Conservation (phyloP, 2,797 vertebrate species). For the Acanthurus leucopareius region DNA sequence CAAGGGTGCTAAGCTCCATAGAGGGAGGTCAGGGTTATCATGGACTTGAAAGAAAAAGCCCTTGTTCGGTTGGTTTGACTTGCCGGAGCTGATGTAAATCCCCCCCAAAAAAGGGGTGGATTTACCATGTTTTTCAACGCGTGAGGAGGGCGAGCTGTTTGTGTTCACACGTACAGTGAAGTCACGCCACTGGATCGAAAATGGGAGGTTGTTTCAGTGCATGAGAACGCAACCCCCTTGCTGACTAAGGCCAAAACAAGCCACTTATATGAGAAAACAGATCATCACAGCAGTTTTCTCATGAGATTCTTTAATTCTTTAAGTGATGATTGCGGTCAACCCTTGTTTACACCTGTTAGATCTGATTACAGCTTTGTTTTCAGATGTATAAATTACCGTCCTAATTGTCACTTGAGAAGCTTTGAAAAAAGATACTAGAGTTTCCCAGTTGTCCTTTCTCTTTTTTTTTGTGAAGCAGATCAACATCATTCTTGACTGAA, state of each 20-base stretch:
- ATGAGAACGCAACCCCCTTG: background rate
- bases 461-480: constrained; percentile 18
- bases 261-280: constrained; percentile 27
- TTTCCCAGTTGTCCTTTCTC: background rate
- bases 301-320: constrained; percentile 33
- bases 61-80: constrained; percentile 37
- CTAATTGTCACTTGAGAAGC: constrained; percentile 25
- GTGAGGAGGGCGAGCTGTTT: background rate
- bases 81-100: constrained; percentile 36
- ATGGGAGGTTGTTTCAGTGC: background rate
- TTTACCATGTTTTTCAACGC: constrained; percentile 7
- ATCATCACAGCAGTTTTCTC: constrained; percentile 25
- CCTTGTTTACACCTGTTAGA: constrained; percentile 2
- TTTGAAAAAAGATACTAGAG: constrained; percentile 27
- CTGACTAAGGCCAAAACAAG: background rate
- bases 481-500: constrained; percentile 56
- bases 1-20: constrained; percentile 73
- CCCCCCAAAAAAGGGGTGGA: background rate
- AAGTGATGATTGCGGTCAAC: constrained; percentile 17
- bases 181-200: background rate
- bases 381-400: constrained; percentile 16
- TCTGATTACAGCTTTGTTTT: constrained; percentile 40
- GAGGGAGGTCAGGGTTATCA: constrained; percentile 67
- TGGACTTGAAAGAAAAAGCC: constrained; percentile 31
- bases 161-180: background rate